Evolutionary conservation across 2,113 vertebrate species (phyloP).

Genomic region (Cephalopterus ornatus): DNA sequence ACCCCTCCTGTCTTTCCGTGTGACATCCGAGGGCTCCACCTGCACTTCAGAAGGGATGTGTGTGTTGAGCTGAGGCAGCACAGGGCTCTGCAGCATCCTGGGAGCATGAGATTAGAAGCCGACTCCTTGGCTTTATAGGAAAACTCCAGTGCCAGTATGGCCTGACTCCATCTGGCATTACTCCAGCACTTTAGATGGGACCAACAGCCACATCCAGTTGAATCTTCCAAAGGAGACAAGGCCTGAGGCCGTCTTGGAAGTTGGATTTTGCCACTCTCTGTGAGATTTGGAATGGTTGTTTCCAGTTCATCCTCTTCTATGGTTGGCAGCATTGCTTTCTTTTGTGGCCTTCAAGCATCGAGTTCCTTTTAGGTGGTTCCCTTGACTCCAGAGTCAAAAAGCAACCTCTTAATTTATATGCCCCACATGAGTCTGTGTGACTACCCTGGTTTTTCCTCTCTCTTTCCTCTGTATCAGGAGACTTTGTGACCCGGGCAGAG

Average conservation of each 20-base stretch:
- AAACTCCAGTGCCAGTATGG: not conserved
- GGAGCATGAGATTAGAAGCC: not conserved
- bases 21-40: not conserved
- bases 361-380: not conserved
- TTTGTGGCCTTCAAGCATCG: not conserved
- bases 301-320: not conserved
- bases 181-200: not conserved
- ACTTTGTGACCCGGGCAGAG: conserved; percentile 84
- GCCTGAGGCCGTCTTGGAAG: not conserved
- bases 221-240: not conserved
- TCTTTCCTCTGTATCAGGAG: conserved; percentile 73
- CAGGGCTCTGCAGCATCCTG: not conserved
- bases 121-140: not conserved
- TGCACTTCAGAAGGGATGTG: not conserved
- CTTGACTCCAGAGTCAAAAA: not conserved
- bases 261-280: not conserved
- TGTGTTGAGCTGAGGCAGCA: not conserved
- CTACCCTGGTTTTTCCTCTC: not conserved
- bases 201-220: not conserved
- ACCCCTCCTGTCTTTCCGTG: not conserved
- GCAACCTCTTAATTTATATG: not conserved
- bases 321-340: not conserved
- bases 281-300: not conserved
- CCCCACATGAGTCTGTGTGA: not conserved
- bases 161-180: not conserved